Base-by-base conservation (phyloP, 1,140 invertebrate genomes). In the Telenomus remus region DNA sequence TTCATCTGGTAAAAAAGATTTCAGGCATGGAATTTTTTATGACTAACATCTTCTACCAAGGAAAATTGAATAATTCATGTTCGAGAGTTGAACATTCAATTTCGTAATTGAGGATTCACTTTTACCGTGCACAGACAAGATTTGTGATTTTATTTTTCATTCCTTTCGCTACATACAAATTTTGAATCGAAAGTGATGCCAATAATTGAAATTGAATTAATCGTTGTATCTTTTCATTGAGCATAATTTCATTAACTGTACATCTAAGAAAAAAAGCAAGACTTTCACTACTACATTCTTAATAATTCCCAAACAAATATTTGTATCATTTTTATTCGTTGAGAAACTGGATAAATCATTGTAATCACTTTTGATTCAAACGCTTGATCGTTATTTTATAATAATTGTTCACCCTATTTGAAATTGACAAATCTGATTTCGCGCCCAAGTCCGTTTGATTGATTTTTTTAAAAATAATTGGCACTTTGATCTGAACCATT, bases 111-210 rank as follows among this genome's bases (percentile, higher is more conserved):
- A 68, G 63, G 56, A 74, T 74, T 56, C 63, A 44, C 33, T 73
- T 73, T 65, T 39, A 73, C 61, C 60, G 60, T 73, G 60, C 69
- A 60, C 34, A 19, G 70, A 73, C 35, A 55, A 73, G 37, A 10
- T 50, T 6, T 50, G 43, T 56, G 57, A 61, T 61, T 71, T 35
- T 44, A 33, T 56, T 42, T 44, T 50, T n/a, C n/a, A n/a, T n/a
- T n/a, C n/a, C n/a, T n/a, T 71, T 7, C 27, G 8, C 42, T 70
- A 61, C 14, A 70, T 55, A 70, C 43, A 55, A n/a, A 70, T 71
- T 61, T 71, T 63, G 57, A 71, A 71, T 71, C 68, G 68, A 71
- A 71, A 71, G 57, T 71, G 68, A 71, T 63, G 6, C 50, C 10
- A 12, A 14, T 47, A 15, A 13, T 44, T 9, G 53, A 12, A 55